A percentile compares a stretch with the other conserved stretches of the same genome.
Conservation (phyloP, 2,888 invertebrate genomes). For the Caenorhabditis angaria region DNA sequence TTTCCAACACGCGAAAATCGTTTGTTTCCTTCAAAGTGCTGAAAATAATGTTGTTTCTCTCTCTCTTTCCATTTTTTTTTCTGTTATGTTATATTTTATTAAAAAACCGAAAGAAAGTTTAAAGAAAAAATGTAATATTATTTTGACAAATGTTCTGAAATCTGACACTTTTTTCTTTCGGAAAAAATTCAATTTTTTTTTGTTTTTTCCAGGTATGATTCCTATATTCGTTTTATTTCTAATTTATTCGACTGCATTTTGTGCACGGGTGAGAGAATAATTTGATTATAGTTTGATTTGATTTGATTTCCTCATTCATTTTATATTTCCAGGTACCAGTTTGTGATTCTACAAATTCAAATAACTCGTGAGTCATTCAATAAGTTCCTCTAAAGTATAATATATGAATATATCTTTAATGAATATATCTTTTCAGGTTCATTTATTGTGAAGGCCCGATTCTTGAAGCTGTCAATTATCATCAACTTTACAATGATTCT, state of each 20-base stretch:
- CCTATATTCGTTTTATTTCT: not conserved
- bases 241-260: not conserved
- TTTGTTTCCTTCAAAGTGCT: too few species aligned
- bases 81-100: too few species aligned
- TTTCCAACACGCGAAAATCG: too few species aligned
- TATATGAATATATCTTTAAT: not conserved
- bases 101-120: too few species aligned
- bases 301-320: not conserved
- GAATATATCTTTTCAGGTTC: conserved; percentile 37
- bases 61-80: too few species aligned
- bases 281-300: not conserved
- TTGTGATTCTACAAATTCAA: conserved; percentile 49
- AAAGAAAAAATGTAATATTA: not conserved
- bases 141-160: not conserved
- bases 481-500: conserved; percentile 64
- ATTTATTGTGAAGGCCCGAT: conserved; percentile 66
- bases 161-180: not conserved
- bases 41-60: too few species aligned
- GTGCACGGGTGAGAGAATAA: not conserved
- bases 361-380: conserved; percentile 48
- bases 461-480: conserved; percentile 64
- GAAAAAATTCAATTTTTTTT: not conserved
- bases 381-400: not conserved
- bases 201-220: not conserved
- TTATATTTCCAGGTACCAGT: conserved; percentile 35